phyloP scores from a whole-genome alignment of 1,140 invertebrate genomes.

The Cherax quadricarinatus region DNA sequence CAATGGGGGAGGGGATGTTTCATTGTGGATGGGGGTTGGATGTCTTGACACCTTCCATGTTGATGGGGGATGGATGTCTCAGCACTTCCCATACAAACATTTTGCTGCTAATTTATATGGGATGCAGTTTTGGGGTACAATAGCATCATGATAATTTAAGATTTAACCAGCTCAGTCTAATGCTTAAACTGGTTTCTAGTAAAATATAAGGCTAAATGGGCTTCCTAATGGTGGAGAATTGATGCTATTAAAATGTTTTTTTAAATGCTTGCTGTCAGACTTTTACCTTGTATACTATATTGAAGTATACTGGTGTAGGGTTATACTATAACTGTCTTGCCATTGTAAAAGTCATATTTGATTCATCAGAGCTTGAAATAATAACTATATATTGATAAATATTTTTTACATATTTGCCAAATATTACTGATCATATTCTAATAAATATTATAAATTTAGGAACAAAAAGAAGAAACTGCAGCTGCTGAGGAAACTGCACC shows the following conservation, averaged over 20 bases:
- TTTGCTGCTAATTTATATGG: background rate
- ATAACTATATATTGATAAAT: no score
- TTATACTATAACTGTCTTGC: no score
- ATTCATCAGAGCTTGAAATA: no score
- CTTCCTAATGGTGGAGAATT: conserved; percentile 10
- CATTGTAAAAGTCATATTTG: no score
- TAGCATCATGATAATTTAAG: conserved; percentile 43
- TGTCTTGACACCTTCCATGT: background rate
- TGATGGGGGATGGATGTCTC: background rate
- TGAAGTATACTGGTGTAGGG: no score
- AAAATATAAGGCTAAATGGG: conserved; percentile 17
- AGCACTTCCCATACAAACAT: background rate
- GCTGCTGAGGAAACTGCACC: conserved; percentile 32
- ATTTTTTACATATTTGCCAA: no score
- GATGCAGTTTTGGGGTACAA: conserved; percentile 18
- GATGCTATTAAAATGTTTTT: background rate
- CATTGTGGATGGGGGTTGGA: background rate
- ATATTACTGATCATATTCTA: no score
- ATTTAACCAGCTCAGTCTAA: conserved; percentile 38
- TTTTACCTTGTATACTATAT: no score
- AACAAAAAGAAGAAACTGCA: conserved; percentile 57
- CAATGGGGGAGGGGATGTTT: no score
- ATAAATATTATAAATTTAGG: conserved; percentile 42
- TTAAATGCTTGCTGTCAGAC: background rate
- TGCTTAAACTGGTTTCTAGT: conserved; percentile 45